Base-by-base conservation (phyloP, 2,797 vertebrate genomes). In the Graptemys geographica region DNA sequence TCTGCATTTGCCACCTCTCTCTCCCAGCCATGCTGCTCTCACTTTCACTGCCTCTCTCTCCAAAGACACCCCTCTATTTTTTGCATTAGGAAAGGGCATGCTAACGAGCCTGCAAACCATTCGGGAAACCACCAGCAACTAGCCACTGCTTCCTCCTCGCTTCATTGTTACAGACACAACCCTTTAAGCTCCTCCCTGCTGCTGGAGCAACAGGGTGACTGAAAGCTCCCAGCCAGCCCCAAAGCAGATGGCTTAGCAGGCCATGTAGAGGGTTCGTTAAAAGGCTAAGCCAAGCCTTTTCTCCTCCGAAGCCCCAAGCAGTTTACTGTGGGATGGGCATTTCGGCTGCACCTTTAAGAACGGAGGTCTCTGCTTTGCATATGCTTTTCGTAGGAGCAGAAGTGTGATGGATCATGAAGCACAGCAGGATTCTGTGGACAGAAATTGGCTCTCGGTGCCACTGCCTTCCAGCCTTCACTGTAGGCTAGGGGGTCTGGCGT, bases 21-120 rank as follows among this genome's bases (percentile, higher is more conserved):
- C 31, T 85, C 19, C 28, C 78, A 18, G 31, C 65, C 47, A 23
- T 49, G 49, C 79, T 31, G 15, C 37, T 55, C 8, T 28, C 1
- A 1, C 74, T 81, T 62, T 8, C 10, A 83, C 21, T 16, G 10
- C 28, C 92, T 27, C 49, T 79, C 65, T 52, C 28, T 89, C 92
- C 84, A 86, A 79, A 82, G 85, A 92, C 74, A 59, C 56, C 33
- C 53, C 53, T 52, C 91, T 53, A 69, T 88, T 76, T 89, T 65
- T 41, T 56, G 69, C 52, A 10, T 91, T n/a, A 83, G 31, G 81
- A 91, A 87, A 79, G 41, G 53, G 85, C 4, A 74, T 12, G 55
- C 15, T 10, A 44, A 23, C n/a, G 9, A 21, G 27, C 27, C 1
- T 1, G 12, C 0, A 0, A 1, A 59, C 59, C 78, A 87, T 80